Percentiles rank a stretch among this genome's conserved stretches.
These are phyloP conservation scores for Vombatus ursinus DNA, from an alignment of 2,113 vertebrate species.

Conservation along the genomic window DNA sequence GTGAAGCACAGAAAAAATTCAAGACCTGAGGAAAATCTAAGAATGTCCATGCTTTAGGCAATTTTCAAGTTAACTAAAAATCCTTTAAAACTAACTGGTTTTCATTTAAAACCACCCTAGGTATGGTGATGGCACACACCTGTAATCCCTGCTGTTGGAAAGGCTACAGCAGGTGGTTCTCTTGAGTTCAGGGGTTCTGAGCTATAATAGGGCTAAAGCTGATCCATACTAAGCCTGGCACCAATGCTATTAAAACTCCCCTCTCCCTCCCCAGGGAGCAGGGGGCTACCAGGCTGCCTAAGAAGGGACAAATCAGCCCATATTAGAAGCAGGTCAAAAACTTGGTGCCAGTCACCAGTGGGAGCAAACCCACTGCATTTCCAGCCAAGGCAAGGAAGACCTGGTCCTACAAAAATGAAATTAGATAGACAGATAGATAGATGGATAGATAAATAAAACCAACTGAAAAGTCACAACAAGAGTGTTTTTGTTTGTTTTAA, in stretches of 20 bases:
- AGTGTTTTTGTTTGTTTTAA: neutral
- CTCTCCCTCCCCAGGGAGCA: too few relatives aligned
- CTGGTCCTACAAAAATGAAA: neutral
- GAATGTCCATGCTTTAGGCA: neutral
- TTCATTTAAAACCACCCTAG: constrained; percentile 18
- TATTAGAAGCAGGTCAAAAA: neutral
- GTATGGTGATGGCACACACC: neutral
- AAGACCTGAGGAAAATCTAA: neutral
- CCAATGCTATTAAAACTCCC: neutral
- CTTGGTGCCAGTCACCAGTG: neutral
- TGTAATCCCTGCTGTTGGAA: neutral
- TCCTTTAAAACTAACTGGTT: constrained; percentile 19
- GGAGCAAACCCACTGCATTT: neutral
- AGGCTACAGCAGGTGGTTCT: neutral
- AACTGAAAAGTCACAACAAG: neutral
- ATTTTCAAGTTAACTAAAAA: neutral
- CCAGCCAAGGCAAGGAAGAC: neutral
- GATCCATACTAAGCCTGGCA: neutral
- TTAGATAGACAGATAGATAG: neutral
- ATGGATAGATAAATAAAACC: neutral
- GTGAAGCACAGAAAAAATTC: constrained; percentile 22
- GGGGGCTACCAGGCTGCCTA: too few relatives aligned
- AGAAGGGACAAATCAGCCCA: neutral
- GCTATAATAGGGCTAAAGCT: neutral
- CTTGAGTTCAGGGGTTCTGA: neutral